These are phyloP conservation scores for Paramormyrops hopkinsi DNA, from an alignment of 2,797 vertebrate species.

Conservation along the genomic window DNA sequence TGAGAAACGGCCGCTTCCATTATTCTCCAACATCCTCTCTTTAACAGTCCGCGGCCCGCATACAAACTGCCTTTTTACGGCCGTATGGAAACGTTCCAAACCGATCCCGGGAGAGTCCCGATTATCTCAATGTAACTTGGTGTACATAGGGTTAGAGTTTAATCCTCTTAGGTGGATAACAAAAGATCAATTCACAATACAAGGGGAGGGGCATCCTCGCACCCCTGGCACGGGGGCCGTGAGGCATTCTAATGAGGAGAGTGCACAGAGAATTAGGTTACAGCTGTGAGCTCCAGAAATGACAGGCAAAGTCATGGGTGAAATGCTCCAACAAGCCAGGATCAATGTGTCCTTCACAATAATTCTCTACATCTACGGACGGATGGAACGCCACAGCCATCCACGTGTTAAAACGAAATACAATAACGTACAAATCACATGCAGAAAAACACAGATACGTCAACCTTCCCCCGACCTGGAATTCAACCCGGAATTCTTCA, in stretches of 20 bases:
- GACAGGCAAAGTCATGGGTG: background rate
- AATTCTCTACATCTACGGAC: background rate
- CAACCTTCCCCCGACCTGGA: background rate
- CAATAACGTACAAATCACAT: background rate
- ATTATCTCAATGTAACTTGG: background rate
- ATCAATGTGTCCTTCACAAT: background rate
- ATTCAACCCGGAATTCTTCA: background rate
- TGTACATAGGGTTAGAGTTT: constrained; percentile 6
- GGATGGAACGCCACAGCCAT: background rate
- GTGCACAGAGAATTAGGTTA: background rate
- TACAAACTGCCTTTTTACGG: background rate
- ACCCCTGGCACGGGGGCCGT: background rate
- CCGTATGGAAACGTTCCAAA: background rate
- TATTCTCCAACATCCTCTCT: background rate
- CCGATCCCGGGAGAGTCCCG: background rate
- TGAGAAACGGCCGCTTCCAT: background rate
- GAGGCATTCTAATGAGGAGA: background rate
- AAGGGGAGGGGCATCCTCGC: background rate
- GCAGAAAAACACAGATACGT: background rate
- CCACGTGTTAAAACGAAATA: background rate
- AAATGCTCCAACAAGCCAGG: background rate
- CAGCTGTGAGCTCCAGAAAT: background rate
- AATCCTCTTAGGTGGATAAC: constrained; percentile 12
- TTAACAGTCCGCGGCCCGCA: background rate
- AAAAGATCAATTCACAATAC: constrained; percentile 12